Conservation (phyloP, 2,113 vertebrate genomes). For the Columba janthina region DNA sequence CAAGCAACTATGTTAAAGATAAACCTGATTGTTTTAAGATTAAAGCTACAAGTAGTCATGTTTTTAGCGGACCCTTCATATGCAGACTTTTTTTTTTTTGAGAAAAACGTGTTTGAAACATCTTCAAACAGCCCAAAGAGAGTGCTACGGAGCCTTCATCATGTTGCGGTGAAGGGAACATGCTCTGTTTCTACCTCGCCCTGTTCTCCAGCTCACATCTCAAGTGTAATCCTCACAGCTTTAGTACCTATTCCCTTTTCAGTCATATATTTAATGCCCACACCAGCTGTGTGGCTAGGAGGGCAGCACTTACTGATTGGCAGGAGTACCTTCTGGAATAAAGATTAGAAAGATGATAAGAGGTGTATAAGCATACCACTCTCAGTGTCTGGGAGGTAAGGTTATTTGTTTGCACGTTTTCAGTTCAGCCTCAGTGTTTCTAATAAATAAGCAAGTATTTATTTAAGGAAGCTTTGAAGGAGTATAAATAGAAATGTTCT, state of each 20-base stretch:
- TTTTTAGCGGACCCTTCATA: background rate
- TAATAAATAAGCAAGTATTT: conserved; percentile 38
- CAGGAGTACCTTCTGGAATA: conserved; percentile 29
- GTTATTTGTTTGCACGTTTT: background rate
- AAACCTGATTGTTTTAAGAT: background rate
- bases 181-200: background rate
- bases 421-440: conserved; percentile 14
- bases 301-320: background rate
- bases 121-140: background rate
- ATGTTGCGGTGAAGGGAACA: background rate
- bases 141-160: background rate
- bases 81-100: background rate
- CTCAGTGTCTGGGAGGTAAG: background rate
- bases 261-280: background rate
- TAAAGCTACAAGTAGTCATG: background rate
- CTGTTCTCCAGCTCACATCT: background rate
- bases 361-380: background rate
- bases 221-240: background rate
- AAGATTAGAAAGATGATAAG: conserved; percentile 10
- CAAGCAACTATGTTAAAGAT: background rate
- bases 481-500: conserved; percentile 60
- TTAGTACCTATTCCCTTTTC: conserved; percentile 29
- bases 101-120: background rate
- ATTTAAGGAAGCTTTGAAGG: conserved; percentile 52
- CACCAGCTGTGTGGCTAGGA: background rate